A percentile compares a stretch with the other conserved stretches of the same genome.
These are phyloP conservation scores for Stenodera caucasica DNA, from an alignment of 2,888 invertebrate genomes.

Conservation along the genomic window DNA sequence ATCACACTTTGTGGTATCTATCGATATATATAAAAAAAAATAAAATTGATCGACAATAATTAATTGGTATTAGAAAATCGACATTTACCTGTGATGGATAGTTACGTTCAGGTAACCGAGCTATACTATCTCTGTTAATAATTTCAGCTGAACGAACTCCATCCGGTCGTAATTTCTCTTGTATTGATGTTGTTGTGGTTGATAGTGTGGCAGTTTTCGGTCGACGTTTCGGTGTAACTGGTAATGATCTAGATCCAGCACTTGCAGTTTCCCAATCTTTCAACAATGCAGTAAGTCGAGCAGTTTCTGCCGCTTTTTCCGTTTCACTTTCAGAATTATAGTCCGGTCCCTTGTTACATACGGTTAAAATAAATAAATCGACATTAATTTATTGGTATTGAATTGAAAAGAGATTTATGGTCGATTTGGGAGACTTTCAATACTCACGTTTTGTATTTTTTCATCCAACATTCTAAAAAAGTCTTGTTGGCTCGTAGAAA, in stretches of 20 bases:
- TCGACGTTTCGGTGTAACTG: conserved; percentile 59
- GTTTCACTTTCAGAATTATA: conserved; percentile 78
- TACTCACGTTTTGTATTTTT: conserved; percentile 83
- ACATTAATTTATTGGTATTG: background rate
- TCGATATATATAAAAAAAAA: conserved; percentile 17
- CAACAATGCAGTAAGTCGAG: conserved; percentile 67
- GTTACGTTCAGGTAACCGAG: conserved; percentile 30
- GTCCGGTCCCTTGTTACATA: conserved; percentile 69
- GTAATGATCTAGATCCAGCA: conserved; percentile 60
- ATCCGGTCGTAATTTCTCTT: conserved; percentile 26
- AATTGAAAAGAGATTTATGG: too few species aligned
- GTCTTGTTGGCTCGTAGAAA: conserved; percentile 86
- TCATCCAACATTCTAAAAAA: conserved; percentile 93
- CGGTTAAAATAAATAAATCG: background rate
- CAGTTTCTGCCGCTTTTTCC: conserved; percentile 70
- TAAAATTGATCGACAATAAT: too few species aligned
- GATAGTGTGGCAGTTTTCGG: conserved; percentile 34
- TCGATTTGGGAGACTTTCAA: background rate
- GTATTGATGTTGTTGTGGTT: conserved; percentile 2
- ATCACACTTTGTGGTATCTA: conserved; percentile 51
- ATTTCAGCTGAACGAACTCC: conserved; percentile 32
- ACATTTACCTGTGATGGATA: conserved; percentile 37
- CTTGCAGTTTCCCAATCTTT: conserved; percentile 79
- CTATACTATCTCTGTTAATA: conserved; percentile 12
- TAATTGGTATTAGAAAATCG: too few species aligned